Evolutionary conservation across 2,797 vertebrate genomes (phyloP).

Genomic region (Scleropages formosus): DNA sequence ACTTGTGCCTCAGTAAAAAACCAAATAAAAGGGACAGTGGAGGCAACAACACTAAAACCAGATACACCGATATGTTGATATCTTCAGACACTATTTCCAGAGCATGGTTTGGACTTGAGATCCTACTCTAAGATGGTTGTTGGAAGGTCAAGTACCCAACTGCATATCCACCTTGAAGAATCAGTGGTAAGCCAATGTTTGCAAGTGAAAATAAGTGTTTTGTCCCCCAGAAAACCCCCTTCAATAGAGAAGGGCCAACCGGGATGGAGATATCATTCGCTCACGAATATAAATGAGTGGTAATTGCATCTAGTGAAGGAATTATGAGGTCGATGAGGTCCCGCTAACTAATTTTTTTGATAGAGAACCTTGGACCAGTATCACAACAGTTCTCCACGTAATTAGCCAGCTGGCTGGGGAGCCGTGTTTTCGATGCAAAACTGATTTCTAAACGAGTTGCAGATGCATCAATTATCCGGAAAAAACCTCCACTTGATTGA

Average conservation of each 20-base stretch:
- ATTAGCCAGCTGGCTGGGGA: conserved; percentile 9
- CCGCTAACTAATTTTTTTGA: conserved; percentile 8
- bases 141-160: no score
- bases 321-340: conserved; percentile 4
- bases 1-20: background rate
- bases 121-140: no score
- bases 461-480: conserved; percentile 8
- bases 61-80: no score
- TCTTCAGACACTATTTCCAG: no score
- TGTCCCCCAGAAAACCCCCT: background rate
- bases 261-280: no score
- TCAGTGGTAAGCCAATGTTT: background rate
- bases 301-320: background rate
- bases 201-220: background rate
- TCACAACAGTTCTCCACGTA: background rate
- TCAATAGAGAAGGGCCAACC: no score
- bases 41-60: no score
- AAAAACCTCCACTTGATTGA: background rate
- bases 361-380: background rate
- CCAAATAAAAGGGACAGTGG: background rate
- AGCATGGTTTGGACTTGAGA: no score
- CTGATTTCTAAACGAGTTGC: conserved; percentile 10
- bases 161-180: background rate
- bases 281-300: background rate
- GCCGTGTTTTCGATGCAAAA: background rate